Evolutionary conservation across 2,888 invertebrate genomes (phyloP).

Genomic region (Nomada fabriciana): DNA sequence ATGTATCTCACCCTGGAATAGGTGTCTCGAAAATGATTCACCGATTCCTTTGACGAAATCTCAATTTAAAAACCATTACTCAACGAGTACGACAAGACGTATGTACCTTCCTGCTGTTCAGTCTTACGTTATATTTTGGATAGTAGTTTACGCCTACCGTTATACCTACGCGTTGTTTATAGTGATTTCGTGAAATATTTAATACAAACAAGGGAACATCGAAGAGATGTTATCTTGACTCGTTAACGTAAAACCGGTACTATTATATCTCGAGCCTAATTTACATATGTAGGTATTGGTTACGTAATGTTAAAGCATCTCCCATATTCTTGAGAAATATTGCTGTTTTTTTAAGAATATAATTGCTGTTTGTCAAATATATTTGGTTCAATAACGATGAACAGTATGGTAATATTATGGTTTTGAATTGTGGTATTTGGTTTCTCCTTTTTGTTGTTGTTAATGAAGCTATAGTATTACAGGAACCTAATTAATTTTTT

Average conservation of each 20-base stretch:
- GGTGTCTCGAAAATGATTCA: constrained; percentile 52
- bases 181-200: background rate
- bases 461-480: too few relatives aligned
- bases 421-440: too few relatives aligned
- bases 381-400: background rate
- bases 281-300: constrained; percentile 39
- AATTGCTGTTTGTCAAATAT: background rate
- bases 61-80: constrained; percentile 17
- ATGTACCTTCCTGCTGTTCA: too few relatives aligned
- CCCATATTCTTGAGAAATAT: background rate
- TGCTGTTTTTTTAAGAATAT: background rate
- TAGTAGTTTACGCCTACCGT: background rate
- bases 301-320: constrained; percentile 20
- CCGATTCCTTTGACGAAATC: constrained; percentile 38
- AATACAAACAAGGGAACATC: background rate
- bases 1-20: constrained; percentile 45
- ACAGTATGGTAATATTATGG: too few relatives aligned
- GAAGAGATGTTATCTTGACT: background rate
- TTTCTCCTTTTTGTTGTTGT: too few relatives aligned
- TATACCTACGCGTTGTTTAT: background rate
- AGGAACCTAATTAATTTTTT: too few relatives aligned
- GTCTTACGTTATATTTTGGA: background rate
- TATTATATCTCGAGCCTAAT: constrained; percentile 9
- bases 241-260: constrained; percentile 35
- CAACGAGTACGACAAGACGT: background rate